Conservation (phyloP, 2,797 vertebrate genomes). For the Molossus molossus region DNA sequence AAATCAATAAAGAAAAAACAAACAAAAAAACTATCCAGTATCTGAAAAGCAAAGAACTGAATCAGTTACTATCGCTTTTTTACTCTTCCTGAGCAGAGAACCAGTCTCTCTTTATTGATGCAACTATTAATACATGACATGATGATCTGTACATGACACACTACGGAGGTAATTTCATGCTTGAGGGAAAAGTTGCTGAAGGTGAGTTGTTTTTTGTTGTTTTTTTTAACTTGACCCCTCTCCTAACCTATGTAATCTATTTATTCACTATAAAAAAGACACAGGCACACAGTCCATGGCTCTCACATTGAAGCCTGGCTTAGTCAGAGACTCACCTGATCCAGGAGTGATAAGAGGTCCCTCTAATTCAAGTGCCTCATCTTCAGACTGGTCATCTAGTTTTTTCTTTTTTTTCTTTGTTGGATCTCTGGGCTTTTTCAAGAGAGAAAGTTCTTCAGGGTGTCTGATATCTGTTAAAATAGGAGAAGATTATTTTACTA, state of each 20-base stretch:
- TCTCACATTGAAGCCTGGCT: neutral
- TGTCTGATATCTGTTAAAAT: conserved; percentile 96
- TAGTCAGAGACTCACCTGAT: conserved; percentile 92
- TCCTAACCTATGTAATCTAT: neutral
- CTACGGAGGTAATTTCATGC: neutral
- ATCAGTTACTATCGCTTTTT: neutral
- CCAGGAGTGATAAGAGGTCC: conserved; percentile 97
- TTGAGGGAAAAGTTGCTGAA: neutral
- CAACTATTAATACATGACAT: neutral
- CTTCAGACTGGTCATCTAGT: conserved; percentile 94
- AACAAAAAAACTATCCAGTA: neutral
- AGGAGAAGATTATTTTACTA: conserved; percentile 59
- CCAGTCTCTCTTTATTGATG: neutral
- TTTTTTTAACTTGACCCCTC: neutral
- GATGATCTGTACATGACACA: neutral
- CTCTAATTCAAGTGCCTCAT: conserved; percentile 95
- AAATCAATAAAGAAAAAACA: too few species aligned
- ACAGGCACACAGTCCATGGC: neutral
- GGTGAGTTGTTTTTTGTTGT: neutral
- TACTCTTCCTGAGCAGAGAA: conserved; percentile 29
- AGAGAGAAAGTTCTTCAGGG: conserved; percentile 97
- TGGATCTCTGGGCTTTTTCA: conserved; percentile 98
- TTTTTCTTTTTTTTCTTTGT: conserved; percentile 99
- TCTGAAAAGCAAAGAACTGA: conserved; percentile 21
- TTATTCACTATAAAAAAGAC: neutral